These are phyloP conservation scores for Manacus vitellinus DNA, from an alignment of 2,113 vertebrate species.

Conservation along the genomic window DNA sequence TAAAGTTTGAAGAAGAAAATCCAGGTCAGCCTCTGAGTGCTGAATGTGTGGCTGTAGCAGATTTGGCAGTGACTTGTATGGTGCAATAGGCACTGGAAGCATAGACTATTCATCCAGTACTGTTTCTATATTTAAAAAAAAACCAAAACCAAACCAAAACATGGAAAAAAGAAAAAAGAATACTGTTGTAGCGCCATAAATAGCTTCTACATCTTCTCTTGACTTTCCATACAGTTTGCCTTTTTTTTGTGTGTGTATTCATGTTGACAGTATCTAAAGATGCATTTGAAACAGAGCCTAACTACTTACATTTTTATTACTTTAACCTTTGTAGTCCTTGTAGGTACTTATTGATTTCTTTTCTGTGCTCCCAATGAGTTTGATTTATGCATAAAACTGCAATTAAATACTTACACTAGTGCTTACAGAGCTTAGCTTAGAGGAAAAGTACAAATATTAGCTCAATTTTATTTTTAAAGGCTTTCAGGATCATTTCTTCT, in stretches of 20 bases:
- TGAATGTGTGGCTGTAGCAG: not conserved
- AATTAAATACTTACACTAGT: not conserved
- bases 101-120: not conserved
- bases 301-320: not conserved
- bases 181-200: not conserved
- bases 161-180: not conserved
- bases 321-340: not conserved
- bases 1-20: not conserved
- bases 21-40: not conserved
- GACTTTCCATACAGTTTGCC: not conserved
- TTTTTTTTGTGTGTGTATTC: not conserved
- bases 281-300: not conserved
- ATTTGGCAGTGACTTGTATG: not conserved
- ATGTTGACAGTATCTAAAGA: not conserved
- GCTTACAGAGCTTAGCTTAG: not conserved
- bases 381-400: not conserved
- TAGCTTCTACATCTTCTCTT: not conserved
- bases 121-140: not conserved
- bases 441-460: not conserved
- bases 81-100: not conserved
- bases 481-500: not conserved
- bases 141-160: not conserved
- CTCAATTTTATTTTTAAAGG: not conserved
- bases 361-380: not conserved
- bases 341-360: not conserved